A percentile compares a stretch with the other conserved stretches of the same genome.
Conservation (phyloP, 2,113 vertebrate species). For the Eretmochelys imbricata region DNA sequence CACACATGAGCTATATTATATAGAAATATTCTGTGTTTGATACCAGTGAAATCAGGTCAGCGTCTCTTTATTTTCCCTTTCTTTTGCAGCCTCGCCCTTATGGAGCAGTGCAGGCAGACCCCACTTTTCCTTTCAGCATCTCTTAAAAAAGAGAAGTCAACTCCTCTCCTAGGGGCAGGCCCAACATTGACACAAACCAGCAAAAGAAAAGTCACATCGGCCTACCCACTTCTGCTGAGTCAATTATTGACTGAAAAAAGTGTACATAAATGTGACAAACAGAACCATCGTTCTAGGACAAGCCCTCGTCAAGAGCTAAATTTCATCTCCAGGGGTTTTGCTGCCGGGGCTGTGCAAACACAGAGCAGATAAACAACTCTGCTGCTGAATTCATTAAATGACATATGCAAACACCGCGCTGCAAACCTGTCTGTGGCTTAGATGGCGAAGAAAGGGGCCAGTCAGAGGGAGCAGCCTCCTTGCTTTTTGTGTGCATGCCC, state of each 20-base stretch:
- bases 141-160: not conserved
- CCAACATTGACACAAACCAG: not conserved
- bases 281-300: slow-evolving; percentile 13
- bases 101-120: not conserved
- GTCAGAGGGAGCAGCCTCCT: no score
- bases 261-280: slow-evolving; percentile 12
- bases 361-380: not conserved
- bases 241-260: slow-evolving; percentile 47
- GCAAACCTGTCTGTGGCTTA: no score
- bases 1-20: slow-evolving; percentile 47
- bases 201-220: accelerated
- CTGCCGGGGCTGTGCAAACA: slow-evolving; percentile 60
- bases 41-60: slow-evolving; percentile 65
- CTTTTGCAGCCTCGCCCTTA: not conserved
- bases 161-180: not conserved
- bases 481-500: not conserved
- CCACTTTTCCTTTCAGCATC: not conserved
- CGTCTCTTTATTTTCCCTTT: not conserved
- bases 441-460: not conserved
- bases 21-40: slow-evolving; percentile 52
- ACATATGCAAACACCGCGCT: not conserved
- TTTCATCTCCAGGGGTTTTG: not conserved
- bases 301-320: not conserved
- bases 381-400: not conserved
- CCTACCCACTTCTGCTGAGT: not conserved